Evolutionary conservation across 2,888 invertebrate species (phyloP).

Genomic region (Oxyteleia sp.): DNA sequence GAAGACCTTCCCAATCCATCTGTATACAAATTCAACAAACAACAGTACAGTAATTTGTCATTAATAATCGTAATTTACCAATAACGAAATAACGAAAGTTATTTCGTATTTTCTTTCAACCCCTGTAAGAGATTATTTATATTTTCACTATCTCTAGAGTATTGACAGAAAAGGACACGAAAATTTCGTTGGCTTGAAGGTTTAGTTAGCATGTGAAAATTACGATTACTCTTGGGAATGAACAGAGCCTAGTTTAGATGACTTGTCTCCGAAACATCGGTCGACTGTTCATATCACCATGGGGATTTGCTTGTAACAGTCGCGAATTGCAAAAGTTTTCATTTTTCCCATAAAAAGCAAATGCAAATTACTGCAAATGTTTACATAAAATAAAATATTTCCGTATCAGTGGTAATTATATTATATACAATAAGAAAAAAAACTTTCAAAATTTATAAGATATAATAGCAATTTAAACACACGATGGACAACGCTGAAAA

Average conservation of each 20-base stretch:
- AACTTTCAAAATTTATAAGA: too few relatives aligned
- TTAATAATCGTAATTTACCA: too few relatives aligned
- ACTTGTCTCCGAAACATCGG: slow-evolving; percentile 58
- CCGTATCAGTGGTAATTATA: too few relatives aligned
- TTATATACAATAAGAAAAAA: too few relatives aligned
- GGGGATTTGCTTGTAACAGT: slow-evolving; percentile 44
- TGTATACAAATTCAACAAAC: too few relatives aligned
- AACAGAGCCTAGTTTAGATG: slow-evolving; percentile 41
- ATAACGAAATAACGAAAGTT: too few relatives aligned
- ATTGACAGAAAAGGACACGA: slow-evolving; percentile 23
- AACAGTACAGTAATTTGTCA: too few relatives aligned
- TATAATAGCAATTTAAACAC: too few relatives aligned
- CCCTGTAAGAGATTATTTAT: slow-evolving; percentile 18
- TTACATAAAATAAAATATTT: slow-evolving; percentile 23
- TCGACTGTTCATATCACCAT: slow-evolving; percentile 56
- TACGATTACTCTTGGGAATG: slow-evolving; percentile 43
- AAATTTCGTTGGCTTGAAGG: slow-evolving; percentile 54
- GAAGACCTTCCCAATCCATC: too few relatives aligned
- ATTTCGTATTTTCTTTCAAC: too few relatives aligned
- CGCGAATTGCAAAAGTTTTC: slow-evolving; percentile 58
- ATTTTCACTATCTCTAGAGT: slow-evolving; percentile 27
- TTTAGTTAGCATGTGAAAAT: slow-evolving; percentile 42
- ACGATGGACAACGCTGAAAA: too few relatives aligned
- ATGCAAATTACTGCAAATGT: slow-evolving; percentile 24
- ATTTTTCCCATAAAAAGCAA: slow-evolving; percentile 37